Evolutionary conservation across 2,888 invertebrate species (phyloP), one percentile per base, ranked within the genome.

Genomic region (Cephus sareptanus): DNA sequence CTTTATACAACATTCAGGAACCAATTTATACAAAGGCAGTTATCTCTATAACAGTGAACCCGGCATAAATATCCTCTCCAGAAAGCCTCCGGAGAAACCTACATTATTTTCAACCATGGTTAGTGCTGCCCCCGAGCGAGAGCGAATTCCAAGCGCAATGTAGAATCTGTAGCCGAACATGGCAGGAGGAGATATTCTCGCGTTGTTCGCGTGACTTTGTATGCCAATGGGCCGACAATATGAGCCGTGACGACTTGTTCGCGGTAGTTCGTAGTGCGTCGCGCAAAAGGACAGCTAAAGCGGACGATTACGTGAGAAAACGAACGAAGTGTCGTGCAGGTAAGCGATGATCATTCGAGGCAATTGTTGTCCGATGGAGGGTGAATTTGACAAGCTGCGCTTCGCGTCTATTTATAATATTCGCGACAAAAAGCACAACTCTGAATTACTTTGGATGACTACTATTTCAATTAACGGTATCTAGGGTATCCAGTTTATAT

Each of bases 181-280:
- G 87, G 87, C 86, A 85, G 87, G 83, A 84, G 82, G 76, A 81
- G 79, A 81, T 82, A 82, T 83, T 80, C 81, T 80, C 83, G 84
- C 79, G 81, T 86, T 83, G 79, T 81, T 83, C 82, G 84, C 78
- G 78, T 87, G 82, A 84, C 81, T 85, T 83, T 82, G 81, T 78
- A 82, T 80, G 76, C 83, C 81, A 76, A 81, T 81, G 83, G 83
- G 76, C 78, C 75, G 83, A 82, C 84, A 84, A 84, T 86, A 87
- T 86, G 87, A 85, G 75, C 83, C 81, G 82, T 82, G 81, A 84
- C 80, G 79, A 75, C 77, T 81, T 81, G 81, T 77, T 71, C 75
- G 74, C 79, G 81, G 78, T 79, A 75, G 70, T 81, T 74, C 79
- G 78, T 79, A 82, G 81, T 78, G 82, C 81, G 79, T 76, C 80